A percentile compares a stretch with the other conserved stretches of the same genome.
These are phyloP conservation scores for Huso huso DNA, from an alignment of 2,797 vertebrate genomes.

Conservation along the genomic window DNA sequence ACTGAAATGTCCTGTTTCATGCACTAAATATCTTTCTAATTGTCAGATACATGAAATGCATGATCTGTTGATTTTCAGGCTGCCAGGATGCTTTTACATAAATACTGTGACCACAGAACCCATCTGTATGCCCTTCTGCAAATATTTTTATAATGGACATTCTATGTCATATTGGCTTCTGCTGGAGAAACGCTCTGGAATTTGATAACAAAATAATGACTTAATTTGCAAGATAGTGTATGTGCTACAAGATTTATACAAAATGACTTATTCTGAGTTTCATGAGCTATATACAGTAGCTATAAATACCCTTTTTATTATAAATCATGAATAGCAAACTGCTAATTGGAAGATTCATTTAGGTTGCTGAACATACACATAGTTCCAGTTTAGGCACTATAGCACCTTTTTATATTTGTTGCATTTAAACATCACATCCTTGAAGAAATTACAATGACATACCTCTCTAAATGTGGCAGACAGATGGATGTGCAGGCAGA, in stretches of 20 bases:
- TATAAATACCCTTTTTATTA: background rate
- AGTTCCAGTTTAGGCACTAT: too few relatives aligned
- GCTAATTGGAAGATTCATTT: background rate
- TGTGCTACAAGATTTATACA: background rate
- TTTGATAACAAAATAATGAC: conserved; percentile 5
- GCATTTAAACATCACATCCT: too few relatives aligned
- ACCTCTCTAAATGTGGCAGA: too few relatives aligned
- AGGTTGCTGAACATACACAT: too few relatives aligned
- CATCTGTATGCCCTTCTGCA: conserved; percentile 8
- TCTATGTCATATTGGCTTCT: conserved; percentile 1
- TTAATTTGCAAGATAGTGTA: conserved; percentile 4
- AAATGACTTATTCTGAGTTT: background rate
- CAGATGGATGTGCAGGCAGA: too few relatives aligned
- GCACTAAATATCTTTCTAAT: conserved; percentile 5
- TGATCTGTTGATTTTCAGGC: conserved; percentile 7
- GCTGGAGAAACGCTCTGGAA: background rate
- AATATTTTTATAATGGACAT: conserved; percentile 7
- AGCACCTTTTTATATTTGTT: too few relatives aligned
- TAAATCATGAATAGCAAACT: background rate
- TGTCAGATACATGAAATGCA: conserved; percentile 5
- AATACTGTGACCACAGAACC: conserved; percentile 7
- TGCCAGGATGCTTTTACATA: conserved; percentile 8
- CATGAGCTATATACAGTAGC: background rate
- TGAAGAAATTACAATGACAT: too few relatives aligned
- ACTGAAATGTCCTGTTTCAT: conserved; percentile 6